These are phyloP conservation scores for Pseudopipra pipra DNA, from an alignment of 2,113 vertebrate genomes.

Conservation along the genomic window DNA sequence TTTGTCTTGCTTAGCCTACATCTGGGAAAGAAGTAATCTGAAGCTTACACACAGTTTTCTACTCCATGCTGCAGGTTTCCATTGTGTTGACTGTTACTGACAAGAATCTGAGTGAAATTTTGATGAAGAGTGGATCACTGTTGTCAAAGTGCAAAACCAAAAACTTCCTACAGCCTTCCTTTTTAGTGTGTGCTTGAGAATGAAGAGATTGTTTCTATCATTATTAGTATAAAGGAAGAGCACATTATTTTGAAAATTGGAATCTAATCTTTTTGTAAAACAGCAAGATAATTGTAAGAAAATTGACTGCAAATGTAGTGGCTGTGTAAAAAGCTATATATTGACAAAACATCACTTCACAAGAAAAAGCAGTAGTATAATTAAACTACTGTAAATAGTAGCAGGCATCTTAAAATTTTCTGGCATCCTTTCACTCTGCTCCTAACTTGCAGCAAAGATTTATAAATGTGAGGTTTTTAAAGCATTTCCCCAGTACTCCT, in stretches of 20 bases:
- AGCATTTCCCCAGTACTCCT: slow-evolving; percentile 25
- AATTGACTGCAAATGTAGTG: not conserved
- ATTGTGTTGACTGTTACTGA: not conserved
- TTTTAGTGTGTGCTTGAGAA: not conserved
- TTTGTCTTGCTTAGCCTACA: not conserved
- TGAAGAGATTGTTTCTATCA: not conserved
- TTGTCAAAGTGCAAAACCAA: not conserved
- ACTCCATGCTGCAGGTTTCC: not conserved
- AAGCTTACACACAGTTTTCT: not conserved
- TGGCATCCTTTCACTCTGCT: not conserved
- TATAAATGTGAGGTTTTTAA: slow-evolving; percentile 56
- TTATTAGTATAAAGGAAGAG: not conserved
- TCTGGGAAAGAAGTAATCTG: not conserved
- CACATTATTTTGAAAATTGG: not conserved
- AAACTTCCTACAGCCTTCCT: not conserved
- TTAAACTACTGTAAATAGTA: not conserved
- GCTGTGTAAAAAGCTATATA: not conserved
- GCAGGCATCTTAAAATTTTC: not conserved
- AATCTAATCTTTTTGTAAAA: not conserved
- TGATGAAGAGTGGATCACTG: not conserved
- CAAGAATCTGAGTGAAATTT: not conserved
- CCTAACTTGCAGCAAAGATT: slow-evolving; percentile 32
- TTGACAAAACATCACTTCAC: not conserved
- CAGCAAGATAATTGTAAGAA: not conserved
- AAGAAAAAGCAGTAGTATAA: not conserved